Evolutionary conservation across 92 coral and sea anemone species (phyloP), one percentile per base, ranked within the genome.

Genomic region (Heliopora coerulea): DNA sequence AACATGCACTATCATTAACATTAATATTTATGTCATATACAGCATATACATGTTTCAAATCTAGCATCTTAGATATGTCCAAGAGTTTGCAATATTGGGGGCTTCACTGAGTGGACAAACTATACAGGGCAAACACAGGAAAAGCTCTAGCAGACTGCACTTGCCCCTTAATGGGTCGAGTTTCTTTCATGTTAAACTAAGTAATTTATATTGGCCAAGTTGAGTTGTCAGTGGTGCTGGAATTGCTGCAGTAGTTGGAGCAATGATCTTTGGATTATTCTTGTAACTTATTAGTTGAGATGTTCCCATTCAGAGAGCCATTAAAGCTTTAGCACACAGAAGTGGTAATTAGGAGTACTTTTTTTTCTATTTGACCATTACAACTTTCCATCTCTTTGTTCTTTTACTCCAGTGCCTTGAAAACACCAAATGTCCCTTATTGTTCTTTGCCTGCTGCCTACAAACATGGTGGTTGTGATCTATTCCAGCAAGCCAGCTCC

Each of bases 391-490:
- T 48, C 73, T 42, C 50, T 29, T 66, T 11, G 73, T 27, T 1
- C 33, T 18, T 23, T 42, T 24, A 24, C 50, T 34, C 50, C 34
- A 37, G 14, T 35, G 28, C 3, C 68, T 1, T 24, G 68, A 62
- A 35, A 31, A 62, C 5, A 62, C 44, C 9, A 62, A 26, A 4
- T 62, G 20, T 20, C 68, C 68, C 34, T 62, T 62, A 31, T 10
- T 20, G 26, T 62, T 62, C 18, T 30, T 62, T 30, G 68, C 68
- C 48, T 62, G 49, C 68, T 31, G 18, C 15, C 68, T 18, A 35
- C 34, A 7, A 31, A 62, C 12, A 62, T 62, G 68, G 24, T 62
- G 68, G 68, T 62, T 62, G 68, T 62, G 68, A 35, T 62, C 68
- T 31, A 62, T 62, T 21, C 48, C 68, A 62, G 68, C 68, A 1